These are phyloP conservation scores for Erethizon dorsatum DNA, from an alignment of 2,797 vertebrate species.

Conservation along the genomic window DNA sequence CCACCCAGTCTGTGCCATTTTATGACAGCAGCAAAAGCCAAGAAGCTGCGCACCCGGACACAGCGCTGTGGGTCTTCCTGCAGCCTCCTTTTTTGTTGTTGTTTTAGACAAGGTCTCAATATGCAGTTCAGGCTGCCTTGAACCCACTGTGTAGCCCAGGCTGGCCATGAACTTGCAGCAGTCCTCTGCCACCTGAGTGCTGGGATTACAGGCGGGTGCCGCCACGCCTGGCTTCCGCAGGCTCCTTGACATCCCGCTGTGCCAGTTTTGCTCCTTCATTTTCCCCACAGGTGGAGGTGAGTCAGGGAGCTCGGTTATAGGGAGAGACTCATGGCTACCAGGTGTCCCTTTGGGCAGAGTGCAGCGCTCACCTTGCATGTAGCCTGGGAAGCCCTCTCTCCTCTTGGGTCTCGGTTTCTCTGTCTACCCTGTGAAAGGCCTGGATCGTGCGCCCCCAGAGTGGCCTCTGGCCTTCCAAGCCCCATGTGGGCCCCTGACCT, in stretches of 20 bases:
- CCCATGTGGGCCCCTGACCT: background rate
- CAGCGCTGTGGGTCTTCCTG: background rate
- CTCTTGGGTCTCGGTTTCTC: background rate
- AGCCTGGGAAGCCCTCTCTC: background rate
- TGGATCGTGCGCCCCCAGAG: background rate
- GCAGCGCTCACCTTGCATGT: background rate
- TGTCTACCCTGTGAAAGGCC: background rate
- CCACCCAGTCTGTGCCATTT: background rate
- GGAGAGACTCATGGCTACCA: background rate
- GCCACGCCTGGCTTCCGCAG: background rate
- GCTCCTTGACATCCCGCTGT: background rate
- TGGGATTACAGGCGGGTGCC: background rate
- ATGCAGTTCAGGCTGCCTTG: background rate
- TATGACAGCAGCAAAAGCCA: background rate
- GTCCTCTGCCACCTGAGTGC: background rate
- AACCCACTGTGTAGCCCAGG: background rate
- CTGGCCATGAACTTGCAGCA: background rate
- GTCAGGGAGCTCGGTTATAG: background rate
- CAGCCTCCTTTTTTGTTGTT: background rate
- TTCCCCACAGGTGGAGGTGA: background rate
- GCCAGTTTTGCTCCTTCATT: fast-evolving
- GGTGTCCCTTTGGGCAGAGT: background rate
- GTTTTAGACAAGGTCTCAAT: background rate
- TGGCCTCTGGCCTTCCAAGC: background rate
- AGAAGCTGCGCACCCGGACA: background rate